Evolutionary conservation across 2,888 invertebrate species (phyloP).

Genomic region (Scrobipalpa costella): DNA sequence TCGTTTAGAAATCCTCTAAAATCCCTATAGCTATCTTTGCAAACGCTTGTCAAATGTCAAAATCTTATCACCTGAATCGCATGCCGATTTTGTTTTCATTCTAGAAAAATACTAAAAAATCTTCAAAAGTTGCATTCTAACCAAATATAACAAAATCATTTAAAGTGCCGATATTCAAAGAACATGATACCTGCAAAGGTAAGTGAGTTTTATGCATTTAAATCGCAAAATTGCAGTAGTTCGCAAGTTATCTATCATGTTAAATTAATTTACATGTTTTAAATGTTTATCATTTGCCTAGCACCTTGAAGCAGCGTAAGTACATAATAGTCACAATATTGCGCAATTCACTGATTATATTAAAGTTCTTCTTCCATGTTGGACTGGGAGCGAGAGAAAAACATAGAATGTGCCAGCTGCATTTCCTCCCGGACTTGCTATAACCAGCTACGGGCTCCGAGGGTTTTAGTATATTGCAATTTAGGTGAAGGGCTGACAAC

Average conservation of each 20-base stretch:
- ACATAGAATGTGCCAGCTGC: too few species aligned
- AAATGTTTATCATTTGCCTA: neutral
- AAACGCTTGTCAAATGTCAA: neutral
- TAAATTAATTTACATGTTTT: neutral
- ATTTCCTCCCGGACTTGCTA: too few species aligned
- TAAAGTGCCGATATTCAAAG: neutral
- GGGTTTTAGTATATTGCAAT: too few species aligned
- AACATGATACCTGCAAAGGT: slow-evolving; percentile 11
- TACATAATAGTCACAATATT: too few species aligned
- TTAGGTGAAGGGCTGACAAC: too few species aligned
- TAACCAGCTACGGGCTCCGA: too few species aligned
- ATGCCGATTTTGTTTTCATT: slow-evolving; percentile 4
- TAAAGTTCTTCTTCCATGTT: too few species aligned
- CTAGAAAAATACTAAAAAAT: slow-evolving; percentile 14
- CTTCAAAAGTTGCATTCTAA: neutral
- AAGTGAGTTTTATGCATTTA: neutral
- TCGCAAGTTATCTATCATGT: neutral
- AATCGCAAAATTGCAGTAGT: neutral
- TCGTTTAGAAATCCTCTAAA: neutral
- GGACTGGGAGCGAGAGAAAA: too few species aligned
- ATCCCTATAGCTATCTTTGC: neutral
- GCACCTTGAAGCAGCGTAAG: neutral
- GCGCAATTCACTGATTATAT: too few species aligned
- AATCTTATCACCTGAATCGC: neutral
- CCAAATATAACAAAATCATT: neutral